These are phyloP conservation scores for Pavo muticus DNA, from an alignment of 2,113 vertebrate genomes.

Conservation along the genomic window DNA sequence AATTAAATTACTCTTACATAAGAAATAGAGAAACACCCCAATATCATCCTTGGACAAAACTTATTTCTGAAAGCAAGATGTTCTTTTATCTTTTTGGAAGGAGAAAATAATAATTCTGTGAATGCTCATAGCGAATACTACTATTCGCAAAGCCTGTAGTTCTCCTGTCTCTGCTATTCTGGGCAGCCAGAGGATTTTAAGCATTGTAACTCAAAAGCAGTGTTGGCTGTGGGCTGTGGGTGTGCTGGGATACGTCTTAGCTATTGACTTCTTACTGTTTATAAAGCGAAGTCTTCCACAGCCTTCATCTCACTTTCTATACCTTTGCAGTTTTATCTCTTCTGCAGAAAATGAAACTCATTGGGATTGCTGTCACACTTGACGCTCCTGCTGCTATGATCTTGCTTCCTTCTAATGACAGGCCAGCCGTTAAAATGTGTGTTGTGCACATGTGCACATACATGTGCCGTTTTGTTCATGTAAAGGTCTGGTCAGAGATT, in stretches of 20 bases:
- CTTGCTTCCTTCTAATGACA: not conserved
- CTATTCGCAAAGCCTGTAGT: not conserved
- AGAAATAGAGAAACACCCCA: not conserved
- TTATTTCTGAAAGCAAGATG: not conserved
- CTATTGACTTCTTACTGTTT: not conserved
- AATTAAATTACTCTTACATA: slow-evolving; percentile 2
- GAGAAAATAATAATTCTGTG: not conserved
- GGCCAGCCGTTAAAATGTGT: not conserved
- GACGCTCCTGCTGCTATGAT: not conserved
- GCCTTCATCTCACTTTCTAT: not conserved
- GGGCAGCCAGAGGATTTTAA: not conserved
- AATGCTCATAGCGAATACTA: not conserved
- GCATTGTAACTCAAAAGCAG: not conserved
- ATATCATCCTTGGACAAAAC: not conserved
- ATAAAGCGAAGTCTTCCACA: not conserved
- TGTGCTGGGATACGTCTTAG: not conserved
- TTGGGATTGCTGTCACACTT: not conserved
- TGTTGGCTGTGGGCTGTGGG: not conserved
- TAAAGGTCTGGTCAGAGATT: not conserved
- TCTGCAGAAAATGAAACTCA: not conserved
- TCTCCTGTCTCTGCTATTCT: not conserved
- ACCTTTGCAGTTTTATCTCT: not conserved
- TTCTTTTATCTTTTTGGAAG: not conserved
- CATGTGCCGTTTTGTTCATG: not conserved
- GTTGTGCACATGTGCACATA: too few relatives aligned